A percentile compares a stretch with the other conserved stretches of the same genome.
Conservation (phyloP, 2,113 vertebrate genomes). For the Chionomys nivalis region DNA sequence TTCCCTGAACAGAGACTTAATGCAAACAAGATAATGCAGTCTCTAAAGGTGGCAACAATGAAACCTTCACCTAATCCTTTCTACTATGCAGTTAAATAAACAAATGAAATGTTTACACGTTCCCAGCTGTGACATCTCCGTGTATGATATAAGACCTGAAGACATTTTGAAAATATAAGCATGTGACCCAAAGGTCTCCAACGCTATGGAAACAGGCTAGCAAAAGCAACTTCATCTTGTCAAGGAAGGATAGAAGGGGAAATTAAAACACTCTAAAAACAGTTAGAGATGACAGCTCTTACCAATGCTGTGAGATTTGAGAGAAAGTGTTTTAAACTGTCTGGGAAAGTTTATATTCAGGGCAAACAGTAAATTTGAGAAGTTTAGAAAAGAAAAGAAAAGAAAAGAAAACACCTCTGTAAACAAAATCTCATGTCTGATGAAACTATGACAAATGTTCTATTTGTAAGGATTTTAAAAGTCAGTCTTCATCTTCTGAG, state of each 20-base stretch:
- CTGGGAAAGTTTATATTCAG: neutral
- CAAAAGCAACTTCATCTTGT: neutral
- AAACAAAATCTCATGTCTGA: neutral
- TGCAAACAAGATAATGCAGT: neutral
- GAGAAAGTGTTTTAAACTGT: neutral
- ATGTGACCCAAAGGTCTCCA: neutral
- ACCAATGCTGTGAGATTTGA: neutral
- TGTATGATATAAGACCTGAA: neutral
- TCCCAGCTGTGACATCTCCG: neutral
- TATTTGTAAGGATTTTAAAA: conserved; percentile 11
- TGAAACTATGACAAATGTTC: neutral
- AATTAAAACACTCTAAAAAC: conserved; percentile 27
- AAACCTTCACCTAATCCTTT: neutral
- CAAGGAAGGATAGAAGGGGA: neutral
- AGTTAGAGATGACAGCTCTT: conserved; percentile 9
- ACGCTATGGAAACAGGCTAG: neutral
- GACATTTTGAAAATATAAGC: conserved; percentile 1
- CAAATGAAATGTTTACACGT: conserved; percentile 5
- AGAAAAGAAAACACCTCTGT: neutral
- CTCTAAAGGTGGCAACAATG: neutral
- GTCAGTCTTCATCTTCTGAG: neutral
- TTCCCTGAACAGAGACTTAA: conserved; percentile 11
- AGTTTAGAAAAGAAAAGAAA: neutral
- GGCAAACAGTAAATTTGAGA: neutral
- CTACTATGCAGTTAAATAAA: neutral